Base-by-base conservation (phyloP, 2,797 vertebrate genomes). In the Trichosurus vulpecula region DNA sequence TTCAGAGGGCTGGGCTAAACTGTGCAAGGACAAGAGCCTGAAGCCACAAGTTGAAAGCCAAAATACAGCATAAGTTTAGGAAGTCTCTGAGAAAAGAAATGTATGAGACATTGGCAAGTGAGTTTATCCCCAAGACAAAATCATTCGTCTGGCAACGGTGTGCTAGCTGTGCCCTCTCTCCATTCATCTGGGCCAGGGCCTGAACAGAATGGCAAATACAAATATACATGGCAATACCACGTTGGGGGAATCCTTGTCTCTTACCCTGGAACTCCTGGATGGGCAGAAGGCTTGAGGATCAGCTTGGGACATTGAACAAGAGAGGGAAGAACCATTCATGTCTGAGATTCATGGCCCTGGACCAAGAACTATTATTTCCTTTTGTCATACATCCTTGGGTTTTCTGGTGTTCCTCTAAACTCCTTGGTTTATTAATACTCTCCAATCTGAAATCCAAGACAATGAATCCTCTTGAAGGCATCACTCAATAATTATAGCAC, bases 371-470 rank as follows among this genome's bases (percentile, higher is more conserved):
- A 27, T 90, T 52, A 95, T 22, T 92, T 90, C 66, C 74, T 91
- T 35, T 31, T 90, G n/a, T 61, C 95, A 94, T 3, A 97, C 13
- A 35, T 16, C 91, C 35, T 29, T 95, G 25, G 1, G 47, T 13
- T 96, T 94, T 94, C n/a, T 91, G 92, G 14, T 90, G 90, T 93
- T 41, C 35, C 25, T 74, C 53, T 25, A 91, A 27, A 90, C 35
- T 95, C 95, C 94, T 53, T n/a, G 27, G 25, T n/a, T 29, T 54
- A 52, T 55, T 96, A 93, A 61, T 27, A 0, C 22, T 47, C n/a
- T 94, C 54, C 66, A 57, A 41, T 89, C 35, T 94, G 29, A 92
- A 41, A 16, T 90, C 2, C n/a, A 74, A 35, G 53, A 93, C 47
- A 81, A 53, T 35, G 4, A 94, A 30, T 30, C 47, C n/a, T 92